phyloP scores from a whole-genome alignment of 2,888 invertebrate species.

The Lithophane ornitopus region DNA sequence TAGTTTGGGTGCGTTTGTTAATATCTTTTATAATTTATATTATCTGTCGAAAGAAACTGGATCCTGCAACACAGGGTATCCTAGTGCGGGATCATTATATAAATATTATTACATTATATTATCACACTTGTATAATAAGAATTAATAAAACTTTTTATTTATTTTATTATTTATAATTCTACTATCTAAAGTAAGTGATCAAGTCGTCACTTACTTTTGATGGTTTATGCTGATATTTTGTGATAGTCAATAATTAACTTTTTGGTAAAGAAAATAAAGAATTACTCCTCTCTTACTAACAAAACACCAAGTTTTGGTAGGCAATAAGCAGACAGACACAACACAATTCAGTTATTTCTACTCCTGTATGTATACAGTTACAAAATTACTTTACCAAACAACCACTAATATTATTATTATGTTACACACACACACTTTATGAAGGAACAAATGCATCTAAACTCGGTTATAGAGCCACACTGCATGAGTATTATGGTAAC shows the following conservation, averaged over 20 bases:
- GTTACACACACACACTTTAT: neutral
- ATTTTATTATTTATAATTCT: neutral
- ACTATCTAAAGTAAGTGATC: neutral
- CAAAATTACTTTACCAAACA: neutral
- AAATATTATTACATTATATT: no score
- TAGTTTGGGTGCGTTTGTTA: no score
- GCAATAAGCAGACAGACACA: neutral
- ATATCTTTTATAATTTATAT: no score
- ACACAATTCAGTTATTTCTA: conserved; percentile 3
- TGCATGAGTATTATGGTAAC: conserved; percentile 50
- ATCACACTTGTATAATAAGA: no score
- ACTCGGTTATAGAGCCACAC: neutral
- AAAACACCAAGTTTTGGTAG: neutral
- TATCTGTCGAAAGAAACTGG: no score
- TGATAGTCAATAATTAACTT: neutral
- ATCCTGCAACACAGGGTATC: no score
- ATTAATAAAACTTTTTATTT: no score
- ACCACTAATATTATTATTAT: neutral
- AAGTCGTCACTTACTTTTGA: neutral
- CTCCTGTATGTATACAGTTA: neutral
- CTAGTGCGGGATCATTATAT: no score
- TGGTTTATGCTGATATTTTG: neutral
- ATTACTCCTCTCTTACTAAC: neutral
- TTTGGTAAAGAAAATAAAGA: neutral
- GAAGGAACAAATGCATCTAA: conserved; percentile 24